Evolutionary conservation across 1,140 invertebrate species (phyloP), one percentile per base, ranked within the genome.

Genomic region (Euglossa dilemma): DNA sequence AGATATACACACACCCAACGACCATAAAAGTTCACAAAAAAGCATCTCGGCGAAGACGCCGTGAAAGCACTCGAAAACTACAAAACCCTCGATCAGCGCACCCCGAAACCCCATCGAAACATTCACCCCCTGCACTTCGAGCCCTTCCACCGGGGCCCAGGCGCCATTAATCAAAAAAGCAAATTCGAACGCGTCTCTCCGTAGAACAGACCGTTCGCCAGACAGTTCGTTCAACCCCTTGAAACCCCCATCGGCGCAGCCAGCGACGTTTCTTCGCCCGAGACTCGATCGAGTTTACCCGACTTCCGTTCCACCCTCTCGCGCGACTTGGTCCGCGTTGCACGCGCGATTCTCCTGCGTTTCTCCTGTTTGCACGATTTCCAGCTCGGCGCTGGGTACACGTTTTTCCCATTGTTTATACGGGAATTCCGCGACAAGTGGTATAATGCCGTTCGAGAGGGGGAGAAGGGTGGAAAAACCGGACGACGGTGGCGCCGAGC

Each of bases 351-450:
- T 54, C 25, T 25, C 47, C 28, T 18, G 14, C 9, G 28, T 11
- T 56, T n/a, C n/a, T 45, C 9, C 63, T 45, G 25, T 78, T 78
- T 56, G n/a, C 71, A 36, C 16, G 36, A 12, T 23, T 67, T 61
- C 25, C 50, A 25, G 28, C n/a, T 20, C 28, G 4, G 4, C 14
- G 36, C 52, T 20, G 9, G 63, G 52, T 70, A 70, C 64, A 78
- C 18, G 64, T 11, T 78, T 78, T 78, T 70, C n/a, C 43, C 64
- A 70, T 78, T 78, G 76, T 78, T 78, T 70, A 70, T 70, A 70
- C 76, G 25, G 45, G 67, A 71, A 79, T 70, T 59, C 28, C 54
- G 6, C 23, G 18, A 18, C 25, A 67, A 79, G 54, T 50, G 76
- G 76, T 79, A 59, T 59, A 61, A 79, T 79, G 67, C 77, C 20